phyloP scores from a whole-genome alignment of 2,888 invertebrate genomes.

The Folsomia manolachei region DNA sequence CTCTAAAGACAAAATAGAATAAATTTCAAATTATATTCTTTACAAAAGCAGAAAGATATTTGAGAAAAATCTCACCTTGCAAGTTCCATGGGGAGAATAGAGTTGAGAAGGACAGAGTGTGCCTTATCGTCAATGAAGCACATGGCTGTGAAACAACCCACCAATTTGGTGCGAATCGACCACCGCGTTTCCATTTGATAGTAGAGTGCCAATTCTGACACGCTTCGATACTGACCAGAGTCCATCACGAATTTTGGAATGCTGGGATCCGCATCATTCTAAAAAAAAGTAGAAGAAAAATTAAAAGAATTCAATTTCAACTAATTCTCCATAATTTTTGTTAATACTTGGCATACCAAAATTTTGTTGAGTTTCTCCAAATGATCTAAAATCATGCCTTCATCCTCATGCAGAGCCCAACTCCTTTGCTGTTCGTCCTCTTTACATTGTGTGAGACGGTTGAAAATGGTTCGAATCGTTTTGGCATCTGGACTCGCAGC shows the following conservation, averaged over 20 bases:
- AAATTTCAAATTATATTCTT: too few relatives aligned
- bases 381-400: slow-evolving; percentile 80
- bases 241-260: slow-evolving; percentile 81
- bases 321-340: too few relatives aligned
- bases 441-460: slow-evolving; percentile 80
- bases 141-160: slow-evolving; percentile 83
- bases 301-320: not conserved
- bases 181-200: slow-evolving; percentile 94
- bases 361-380: slow-evolving; percentile 58
- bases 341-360: slow-evolving; percentile 26
- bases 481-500: slow-evolving; percentile 81
- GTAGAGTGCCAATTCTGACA: slow-evolving; percentile 82
- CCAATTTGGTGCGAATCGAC: slow-evolving; percentile 75
- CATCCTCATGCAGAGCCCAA: slow-evolving; percentile 94
- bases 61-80: slow-evolving; percentile 64
- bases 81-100: slow-evolving; percentile 84
- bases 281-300: not conserved
- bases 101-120: slow-evolving; percentile 77
- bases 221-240: slow-evolving; percentile 77
- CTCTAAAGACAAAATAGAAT: slow-evolving; percentile 56
- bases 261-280: slow-evolving; percentile 89
- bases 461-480: slow-evolving; percentile 76
- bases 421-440: slow-evolving; percentile 93
- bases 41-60: too few relatives aligned
- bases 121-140: slow-evolving; percentile 79